phyloP scores from a whole-genome alignment of 2,113 vertebrate genomes.

The Piprites chloris region DNA sequence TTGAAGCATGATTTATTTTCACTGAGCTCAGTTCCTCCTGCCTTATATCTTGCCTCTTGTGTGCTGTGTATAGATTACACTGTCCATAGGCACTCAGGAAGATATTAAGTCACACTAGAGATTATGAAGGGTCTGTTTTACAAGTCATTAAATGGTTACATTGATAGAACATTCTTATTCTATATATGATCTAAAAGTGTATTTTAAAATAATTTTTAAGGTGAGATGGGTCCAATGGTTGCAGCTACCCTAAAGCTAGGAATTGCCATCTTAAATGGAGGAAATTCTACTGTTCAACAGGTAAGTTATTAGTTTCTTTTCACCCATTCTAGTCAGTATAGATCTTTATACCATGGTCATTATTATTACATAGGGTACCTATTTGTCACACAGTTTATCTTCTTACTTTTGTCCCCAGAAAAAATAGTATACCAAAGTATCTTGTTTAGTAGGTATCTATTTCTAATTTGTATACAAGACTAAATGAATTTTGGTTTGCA shows the following conservation, averaged over 20 bases:
- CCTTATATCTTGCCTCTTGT: background rate
- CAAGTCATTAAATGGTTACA: background rate
- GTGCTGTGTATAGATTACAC: background rate
- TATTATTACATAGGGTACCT: background rate
- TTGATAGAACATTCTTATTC: background rate
- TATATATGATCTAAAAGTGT: background rate
- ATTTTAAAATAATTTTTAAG: conserved; percentile 67
- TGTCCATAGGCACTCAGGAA: background rate
- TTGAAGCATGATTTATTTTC: background rate
- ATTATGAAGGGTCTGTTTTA: background rate
- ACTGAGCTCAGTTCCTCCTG: background rate
- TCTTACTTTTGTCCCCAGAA: background rate
- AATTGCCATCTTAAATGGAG: conserved; percentile 93
- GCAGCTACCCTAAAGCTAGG: conserved; percentile 93
- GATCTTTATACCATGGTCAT: background rate
- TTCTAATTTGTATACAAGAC: background rate
- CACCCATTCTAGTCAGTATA: background rate
- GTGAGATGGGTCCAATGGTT: conserved; percentile 96
- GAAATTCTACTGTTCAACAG: conserved; percentile 96
- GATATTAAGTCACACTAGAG: background rate
- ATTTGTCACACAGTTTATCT: background rate
- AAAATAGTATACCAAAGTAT: background rate
- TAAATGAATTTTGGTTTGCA: background rate
- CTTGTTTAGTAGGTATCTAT: background rate
- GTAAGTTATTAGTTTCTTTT: conserved; percentile 58